These are phyloP conservation scores for Gallinago paraguaiae DNA, from an alignment of 2,113 vertebrate genomes.

Conservation along the genomic window DNA sequence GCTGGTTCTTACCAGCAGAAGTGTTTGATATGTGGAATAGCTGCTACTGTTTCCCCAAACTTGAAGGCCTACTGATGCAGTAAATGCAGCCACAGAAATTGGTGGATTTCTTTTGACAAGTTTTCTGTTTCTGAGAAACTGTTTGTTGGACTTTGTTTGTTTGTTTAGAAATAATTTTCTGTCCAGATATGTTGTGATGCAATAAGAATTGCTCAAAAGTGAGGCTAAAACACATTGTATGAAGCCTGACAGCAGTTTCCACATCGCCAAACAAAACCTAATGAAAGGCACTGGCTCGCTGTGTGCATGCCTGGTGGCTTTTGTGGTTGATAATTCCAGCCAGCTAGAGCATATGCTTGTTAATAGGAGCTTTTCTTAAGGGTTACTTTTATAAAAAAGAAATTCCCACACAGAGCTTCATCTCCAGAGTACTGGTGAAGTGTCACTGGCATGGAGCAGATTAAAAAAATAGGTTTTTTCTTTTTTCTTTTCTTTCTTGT, in stretches of 20 bases:
- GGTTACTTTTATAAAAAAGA: neutral
- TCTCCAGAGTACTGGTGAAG: neutral
- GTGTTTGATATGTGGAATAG: rapidly evolving
- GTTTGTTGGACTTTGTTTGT: neutral
- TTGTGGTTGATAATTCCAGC: neutral
- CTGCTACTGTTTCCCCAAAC: neutral
- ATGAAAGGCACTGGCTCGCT: neutral
- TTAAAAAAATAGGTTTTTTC: neutral
- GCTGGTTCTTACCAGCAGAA: neutral
- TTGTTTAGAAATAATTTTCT: neutral
- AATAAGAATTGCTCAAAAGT: neutral
- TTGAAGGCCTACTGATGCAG: neutral
- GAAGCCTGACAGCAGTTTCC: neutral
- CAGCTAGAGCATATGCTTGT: neutral
- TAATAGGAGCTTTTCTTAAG: neutral
- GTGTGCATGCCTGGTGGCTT: neutral
- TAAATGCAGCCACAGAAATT: neutral
- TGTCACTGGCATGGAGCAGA: neutral
- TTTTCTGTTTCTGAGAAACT: neutral
- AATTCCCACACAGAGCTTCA: neutral
- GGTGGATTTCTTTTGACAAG: neutral
- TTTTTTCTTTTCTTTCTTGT: neutral
- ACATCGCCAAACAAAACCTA: neutral
- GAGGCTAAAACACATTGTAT: neutral
- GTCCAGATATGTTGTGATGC: neutral